Evolutionary conservation across 37 sponge, comb jelly and placozoan genomes (phyloP).

Genomic region (Ianthella basta): DNA sequence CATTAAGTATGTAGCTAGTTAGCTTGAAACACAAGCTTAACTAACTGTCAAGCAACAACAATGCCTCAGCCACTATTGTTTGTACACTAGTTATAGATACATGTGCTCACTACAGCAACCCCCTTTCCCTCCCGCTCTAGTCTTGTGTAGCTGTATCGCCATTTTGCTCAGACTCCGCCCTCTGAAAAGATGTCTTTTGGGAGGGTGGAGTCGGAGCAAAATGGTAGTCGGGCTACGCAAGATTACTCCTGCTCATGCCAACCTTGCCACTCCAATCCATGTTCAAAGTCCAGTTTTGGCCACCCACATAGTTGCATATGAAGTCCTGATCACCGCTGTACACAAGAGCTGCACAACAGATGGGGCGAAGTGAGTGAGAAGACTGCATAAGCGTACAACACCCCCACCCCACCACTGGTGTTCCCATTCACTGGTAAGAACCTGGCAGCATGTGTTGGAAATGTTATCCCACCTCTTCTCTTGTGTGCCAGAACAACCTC

Average conservation of each 20-base stretch:
- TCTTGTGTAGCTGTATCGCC: too few species aligned
- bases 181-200: too few species aligned
- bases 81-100: not conserved
- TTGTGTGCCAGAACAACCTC: conserved; percentile 4
- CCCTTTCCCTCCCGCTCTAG: too few species aligned
- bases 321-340: conserved; percentile 54
- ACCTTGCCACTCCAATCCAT: conserved; percentile 53
- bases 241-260: not conserved
- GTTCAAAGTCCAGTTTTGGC: conserved; percentile 30
- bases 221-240: too few species aligned
- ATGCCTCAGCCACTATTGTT: not conserved
- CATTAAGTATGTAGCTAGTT: too few species aligned
- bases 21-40: too few species aligned
- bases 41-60: too few species aligned
- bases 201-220: too few species aligned
- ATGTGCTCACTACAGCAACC: not conserved
- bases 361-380: not conserved
- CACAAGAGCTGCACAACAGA: conserved; percentile 29
- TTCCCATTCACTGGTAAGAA: too few species aligned
- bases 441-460: too few species aligned
- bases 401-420: too few species aligned
- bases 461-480: conserved; percentile 26
- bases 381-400: not conserved
- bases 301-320: conserved; percentile 55
- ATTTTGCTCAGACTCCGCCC: too few species aligned